These are phyloP conservation scores for Ptiloglossa arizonensis DNA, from an alignment of 1,140 invertebrate species.

Conservation along the genomic window DNA sequence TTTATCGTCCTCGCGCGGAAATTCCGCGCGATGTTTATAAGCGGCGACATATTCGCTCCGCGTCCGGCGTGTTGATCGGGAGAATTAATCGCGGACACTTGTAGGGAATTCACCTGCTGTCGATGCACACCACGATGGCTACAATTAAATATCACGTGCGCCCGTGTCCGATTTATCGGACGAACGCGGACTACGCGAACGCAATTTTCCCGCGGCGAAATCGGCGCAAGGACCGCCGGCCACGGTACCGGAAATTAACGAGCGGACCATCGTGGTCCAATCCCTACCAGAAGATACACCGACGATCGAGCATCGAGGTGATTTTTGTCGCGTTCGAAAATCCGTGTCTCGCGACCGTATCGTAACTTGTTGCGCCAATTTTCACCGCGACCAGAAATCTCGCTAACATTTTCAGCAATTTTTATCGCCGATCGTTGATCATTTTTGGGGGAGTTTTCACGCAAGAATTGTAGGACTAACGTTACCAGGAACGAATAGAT, in stretches of 20 bases:
- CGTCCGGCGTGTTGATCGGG: conserved; percentile 37
- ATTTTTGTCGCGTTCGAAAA: too few relatives aligned
- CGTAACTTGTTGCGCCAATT: too few relatives aligned
- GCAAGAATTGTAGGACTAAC: too few relatives aligned
- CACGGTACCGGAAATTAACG: neutral
- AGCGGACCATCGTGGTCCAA: neutral
- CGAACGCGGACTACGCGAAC: conserved; percentile 19
- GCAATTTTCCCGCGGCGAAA: conserved; percentile 28
- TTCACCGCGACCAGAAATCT: too few relatives aligned
- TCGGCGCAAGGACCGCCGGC: neutral
- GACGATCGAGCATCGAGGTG: neutral
- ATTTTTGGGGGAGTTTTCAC: too few relatives aligned
- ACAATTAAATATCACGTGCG: conserved; percentile 56
- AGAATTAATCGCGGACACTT: conserved; percentile 51
- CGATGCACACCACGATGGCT: conserved; percentile 39
- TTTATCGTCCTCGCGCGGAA: conserved; percentile 5
- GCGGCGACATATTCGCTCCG: neutral
- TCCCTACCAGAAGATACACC: too few relatives aligned
- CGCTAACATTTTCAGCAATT: too few relatives aligned
- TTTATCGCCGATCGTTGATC: too few relatives aligned
- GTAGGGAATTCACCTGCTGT: conserved; percentile 43
- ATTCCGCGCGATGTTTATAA: conserved; percentile 9
- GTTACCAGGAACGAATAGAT: too few relatives aligned
- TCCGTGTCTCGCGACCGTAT: too few relatives aligned
- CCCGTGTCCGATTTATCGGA: conserved; percentile 31